These are phyloP conservation scores for Ectemnius lituratus DNA, from an alignment of 2,888 invertebrate species.

Conservation along the genomic window DNA sequence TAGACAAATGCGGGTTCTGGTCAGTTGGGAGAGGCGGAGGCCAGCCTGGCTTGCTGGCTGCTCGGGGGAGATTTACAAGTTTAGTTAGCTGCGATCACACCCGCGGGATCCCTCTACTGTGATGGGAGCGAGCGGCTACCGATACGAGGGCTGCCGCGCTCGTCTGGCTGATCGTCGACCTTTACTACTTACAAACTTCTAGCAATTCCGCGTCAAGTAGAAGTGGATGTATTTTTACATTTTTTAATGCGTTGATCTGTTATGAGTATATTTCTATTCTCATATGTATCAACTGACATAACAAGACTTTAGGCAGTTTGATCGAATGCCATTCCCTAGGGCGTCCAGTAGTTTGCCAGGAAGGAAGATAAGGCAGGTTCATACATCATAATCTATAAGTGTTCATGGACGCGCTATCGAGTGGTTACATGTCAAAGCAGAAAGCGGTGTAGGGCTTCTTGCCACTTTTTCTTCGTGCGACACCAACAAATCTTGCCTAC, in stretches of 20 bases:
- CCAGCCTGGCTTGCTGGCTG: slow-evolving; percentile 44
- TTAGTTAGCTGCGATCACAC: slow-evolving; percentile 77
- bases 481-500: slow-evolving; percentile 71
- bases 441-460: slow-evolving; percentile 22
- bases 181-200: neutral
- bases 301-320: too few relatives aligned
- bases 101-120: slow-evolving; percentile 68
- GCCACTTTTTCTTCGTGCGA: slow-evolving; percentile 29
- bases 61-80: slow-evolving; percentile 76
- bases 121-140: slow-evolving; percentile 45
- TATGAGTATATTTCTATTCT: too few relatives aligned
- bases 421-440: slow-evolving; percentile 18
- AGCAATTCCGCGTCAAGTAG: neutral
- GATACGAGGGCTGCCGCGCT: slow-evolving; percentile 60
- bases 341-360: too few relatives aligned
- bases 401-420: slow-evolving; percentile 15
- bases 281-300: too few relatives aligned
- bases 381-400: slow-evolving; percentile 3
- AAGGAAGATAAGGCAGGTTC: neutral
- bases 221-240: neutral
- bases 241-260: too few relatives aligned
- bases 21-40: slow-evolving; percentile 73
- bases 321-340: too few relatives aligned
- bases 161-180: slow-evolving; percentile 10
- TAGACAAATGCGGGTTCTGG: slow-evolving; percentile 77